phyloP scores from a whole-genome alignment of 1,140 invertebrate species.

The Lutraria rhynchaena region DNA sequence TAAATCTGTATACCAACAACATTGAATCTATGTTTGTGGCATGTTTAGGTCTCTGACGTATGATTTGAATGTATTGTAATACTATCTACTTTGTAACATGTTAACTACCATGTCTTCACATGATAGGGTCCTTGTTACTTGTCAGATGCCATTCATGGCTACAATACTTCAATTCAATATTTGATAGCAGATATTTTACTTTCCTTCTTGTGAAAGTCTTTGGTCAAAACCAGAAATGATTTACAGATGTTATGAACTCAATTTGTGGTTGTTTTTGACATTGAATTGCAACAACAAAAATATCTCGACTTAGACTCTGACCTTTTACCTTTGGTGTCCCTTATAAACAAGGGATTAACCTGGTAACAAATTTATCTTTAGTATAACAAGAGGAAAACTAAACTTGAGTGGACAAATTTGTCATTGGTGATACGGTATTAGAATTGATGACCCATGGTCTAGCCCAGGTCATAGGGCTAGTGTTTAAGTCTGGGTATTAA shows the following conservation, averaged over 20 bases:
- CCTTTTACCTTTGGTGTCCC: slow-evolving; percentile 10
- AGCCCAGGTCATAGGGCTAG: slow-evolving; percentile 7
- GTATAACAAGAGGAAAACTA: slow-evolving; percentile 40
- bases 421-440: slow-evolving; percentile 24
- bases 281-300: too few species aligned
- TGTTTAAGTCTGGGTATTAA: slow-evolving; percentile 31
- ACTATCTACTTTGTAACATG: too few species aligned
- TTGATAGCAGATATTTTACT: slow-evolving; percentile 13
- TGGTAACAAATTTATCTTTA: slow-evolving; percentile 24
- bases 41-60: too few species aligned
- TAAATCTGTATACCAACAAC: too few species aligned
- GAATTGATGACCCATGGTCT: slow-evolving; percentile 17
- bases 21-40: too few species aligned
- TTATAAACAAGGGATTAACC: slow-evolving; percentile 29
- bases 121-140: slow-evolving; percentile 5
- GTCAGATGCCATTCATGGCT: neutral
- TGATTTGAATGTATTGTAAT: too few species aligned
- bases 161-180: slow-evolving; percentile 14
- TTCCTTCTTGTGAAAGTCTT: slow-evolving; percentile 23
- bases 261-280: slow-evolving; percentile 11
- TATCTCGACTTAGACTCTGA: neutral
- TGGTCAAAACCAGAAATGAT: neutral
- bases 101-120: too few species aligned
- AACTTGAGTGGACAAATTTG: slow-evolving; percentile 38
- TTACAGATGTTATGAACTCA: slow-evolving; percentile 23